Conservation (phyloP, 2,797 vertebrate genomes). For the Cynodonichthys magdalenae region DNA sequence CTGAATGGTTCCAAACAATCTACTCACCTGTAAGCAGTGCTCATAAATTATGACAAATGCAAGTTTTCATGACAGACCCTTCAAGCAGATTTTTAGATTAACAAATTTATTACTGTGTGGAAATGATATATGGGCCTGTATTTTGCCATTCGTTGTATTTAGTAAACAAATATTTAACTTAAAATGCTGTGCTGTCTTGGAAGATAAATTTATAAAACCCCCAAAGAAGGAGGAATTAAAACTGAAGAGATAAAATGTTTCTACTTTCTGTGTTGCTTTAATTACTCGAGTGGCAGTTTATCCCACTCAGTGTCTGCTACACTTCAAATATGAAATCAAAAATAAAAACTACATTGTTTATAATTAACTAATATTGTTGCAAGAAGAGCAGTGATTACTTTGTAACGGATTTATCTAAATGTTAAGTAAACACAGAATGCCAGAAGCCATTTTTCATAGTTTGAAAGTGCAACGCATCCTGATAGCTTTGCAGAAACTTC, state of each 20-base stretch:
- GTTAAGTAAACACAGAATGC: constrained; percentile 50
- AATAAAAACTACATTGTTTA: constrained; percentile 15
- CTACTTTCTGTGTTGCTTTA: constrained; percentile 10
- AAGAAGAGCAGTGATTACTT: constrained; percentile 39
- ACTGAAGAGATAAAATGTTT: constrained; percentile 9
- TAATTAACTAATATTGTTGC: constrained; percentile 41
- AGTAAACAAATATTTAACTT: constrained; percentile 8
- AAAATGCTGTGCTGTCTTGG: neutral
- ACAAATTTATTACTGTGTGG: constrained; percentile 1
- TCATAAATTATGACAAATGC: neutral
- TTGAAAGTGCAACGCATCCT: constrained; percentile 46
- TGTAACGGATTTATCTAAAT: constrained; percentile 32
- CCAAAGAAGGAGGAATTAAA: constrained; percentile 9
- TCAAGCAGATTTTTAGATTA: constrained; percentile 8
- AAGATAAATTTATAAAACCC: neutral
- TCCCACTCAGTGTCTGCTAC: constrained; percentile 1
- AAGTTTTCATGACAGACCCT: neutral
- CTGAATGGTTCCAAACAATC: no score
- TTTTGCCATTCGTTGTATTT: constrained; percentile 9
- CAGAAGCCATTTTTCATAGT: constrained; percentile 35
- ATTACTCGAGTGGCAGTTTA: constrained; percentile 4
- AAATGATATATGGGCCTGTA: neutral
- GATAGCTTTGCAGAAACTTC: constrained; percentile 59
- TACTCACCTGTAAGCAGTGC: neutral
- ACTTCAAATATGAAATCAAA: constrained; percentile 27